phyloP scores from a whole-genome alignment of 2,888 invertebrate genomes.

The Iselma pallidipennis region DNA sequence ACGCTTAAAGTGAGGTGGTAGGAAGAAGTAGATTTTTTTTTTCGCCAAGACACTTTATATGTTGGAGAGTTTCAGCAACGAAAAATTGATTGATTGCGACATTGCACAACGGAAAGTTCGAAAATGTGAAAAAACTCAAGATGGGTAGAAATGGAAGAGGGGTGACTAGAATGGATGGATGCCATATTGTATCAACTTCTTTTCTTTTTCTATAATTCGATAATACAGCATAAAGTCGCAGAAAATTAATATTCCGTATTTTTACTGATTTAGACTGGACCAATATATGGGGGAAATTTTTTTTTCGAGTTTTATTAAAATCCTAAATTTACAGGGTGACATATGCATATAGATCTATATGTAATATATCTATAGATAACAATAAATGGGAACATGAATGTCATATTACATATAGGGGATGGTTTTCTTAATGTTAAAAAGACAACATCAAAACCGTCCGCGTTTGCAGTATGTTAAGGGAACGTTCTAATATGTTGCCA shows the following conservation, averaged over 20 bases:
- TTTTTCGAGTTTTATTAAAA: no score
- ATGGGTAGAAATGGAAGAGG: neutral
- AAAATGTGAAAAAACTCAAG: conserved; percentile 4
- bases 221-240: neutral
- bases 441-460: neutral
- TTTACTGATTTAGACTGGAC: no score
- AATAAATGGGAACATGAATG: neutral
- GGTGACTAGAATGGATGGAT: neutral
- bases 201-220: neutral
- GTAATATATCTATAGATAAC: no score
- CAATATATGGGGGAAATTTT: no score
- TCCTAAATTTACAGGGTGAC: no score
- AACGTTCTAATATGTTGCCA: conserved; percentile 22
- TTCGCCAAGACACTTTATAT: neutral
- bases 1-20: neutral
- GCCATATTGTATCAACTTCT: conserved; percentile 1
- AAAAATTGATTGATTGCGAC: conserved; percentile 10
- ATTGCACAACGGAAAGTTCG: conserved; percentile 6
- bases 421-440: no score
- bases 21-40: neutral
- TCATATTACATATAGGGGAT: neutral
- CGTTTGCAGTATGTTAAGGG: neutral
- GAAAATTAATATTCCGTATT: neutral
- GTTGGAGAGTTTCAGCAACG: neutral
- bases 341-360: no score